These are phyloP conservation scores for Scaptomyza reducta DNA, from an alignment of 2,888 invertebrate species.

Conservation along the genomic window DNA sequence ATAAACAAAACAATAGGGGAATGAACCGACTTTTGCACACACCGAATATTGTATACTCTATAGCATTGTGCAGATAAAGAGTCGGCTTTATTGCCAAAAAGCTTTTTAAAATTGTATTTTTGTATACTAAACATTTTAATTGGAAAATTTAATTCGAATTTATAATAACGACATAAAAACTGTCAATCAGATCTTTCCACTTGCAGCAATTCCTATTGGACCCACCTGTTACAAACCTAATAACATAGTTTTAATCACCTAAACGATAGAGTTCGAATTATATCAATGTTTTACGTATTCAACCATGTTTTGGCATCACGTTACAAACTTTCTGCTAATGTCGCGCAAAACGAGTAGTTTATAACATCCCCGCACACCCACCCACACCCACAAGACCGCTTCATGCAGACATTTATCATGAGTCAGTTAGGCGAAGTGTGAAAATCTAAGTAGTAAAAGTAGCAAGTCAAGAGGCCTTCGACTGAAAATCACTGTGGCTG, in stretches of 20 bases:
- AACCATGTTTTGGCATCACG: conserved; percentile 40
- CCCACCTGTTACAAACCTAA: conserved; percentile 1
- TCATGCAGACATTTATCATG: conserved; percentile 28
- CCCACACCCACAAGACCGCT: not conserved
- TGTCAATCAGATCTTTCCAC: not conserved
- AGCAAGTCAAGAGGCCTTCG: conserved; percentile 25
- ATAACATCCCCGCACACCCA: not conserved
- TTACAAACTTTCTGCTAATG: conserved; percentile 51
- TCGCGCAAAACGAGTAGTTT: conserved; percentile 21
- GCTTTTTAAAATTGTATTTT: not conserved
- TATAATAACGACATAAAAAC: not conserved
- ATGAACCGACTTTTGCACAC: not conserved
- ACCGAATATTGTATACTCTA: conserved; percentile 21
- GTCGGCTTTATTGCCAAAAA: not conserved
- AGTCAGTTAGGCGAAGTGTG: conserved; percentile 63
- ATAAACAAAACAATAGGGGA: conserved; percentile 50
- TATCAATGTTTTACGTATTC: conserved; percentile 29
- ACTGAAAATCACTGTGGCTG: conserved; percentile 62
- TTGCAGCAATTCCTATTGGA: not conserved
- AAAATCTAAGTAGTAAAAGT: conserved; percentile 53
- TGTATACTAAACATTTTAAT: not conserved
- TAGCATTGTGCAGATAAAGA: not conserved
- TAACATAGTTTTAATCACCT: conserved; percentile 7
- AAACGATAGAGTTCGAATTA: conserved; percentile 14
- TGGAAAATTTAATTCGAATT: not conserved